These are phyloP conservation scores for Zaprionus capensis DNA, from an alignment of 1,140 invertebrate species.

Conservation along the genomic window DNA sequence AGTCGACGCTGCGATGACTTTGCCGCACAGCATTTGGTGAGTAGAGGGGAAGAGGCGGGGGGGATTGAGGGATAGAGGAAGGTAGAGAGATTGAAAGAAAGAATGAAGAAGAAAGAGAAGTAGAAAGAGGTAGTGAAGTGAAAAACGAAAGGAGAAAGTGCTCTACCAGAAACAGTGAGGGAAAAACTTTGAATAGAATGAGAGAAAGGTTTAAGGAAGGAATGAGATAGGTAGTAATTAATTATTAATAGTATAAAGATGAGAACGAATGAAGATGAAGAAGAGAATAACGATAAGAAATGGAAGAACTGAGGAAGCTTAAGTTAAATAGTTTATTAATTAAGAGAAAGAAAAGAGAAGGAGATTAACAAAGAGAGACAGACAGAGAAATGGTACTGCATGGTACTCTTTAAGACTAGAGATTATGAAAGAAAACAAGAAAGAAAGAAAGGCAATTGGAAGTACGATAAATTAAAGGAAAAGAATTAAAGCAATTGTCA, in stretches of 20 bases:
- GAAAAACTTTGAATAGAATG: too few species aligned
- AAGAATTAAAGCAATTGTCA: not conserved
- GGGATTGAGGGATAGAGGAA: not conserved
- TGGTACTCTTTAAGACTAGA: too few species aligned
- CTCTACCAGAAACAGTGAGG: too few species aligned
- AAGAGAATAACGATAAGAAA: not conserved
- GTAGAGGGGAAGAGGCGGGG: constrained; percentile 16
- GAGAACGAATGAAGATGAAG: too few species aligned
- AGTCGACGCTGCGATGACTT: constrained; percentile 73
- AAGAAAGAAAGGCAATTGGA: not conserved
- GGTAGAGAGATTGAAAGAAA: too few species aligned
- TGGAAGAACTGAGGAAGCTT: not conserved
- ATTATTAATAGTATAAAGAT: too few species aligned
- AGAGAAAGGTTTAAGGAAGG: too few species aligned
- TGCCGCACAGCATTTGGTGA: constrained; percentile 78
- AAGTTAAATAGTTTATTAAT: too few species aligned
- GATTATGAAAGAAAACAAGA: not conserved
- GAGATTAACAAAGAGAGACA: not conserved
- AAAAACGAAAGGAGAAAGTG: too few species aligned
- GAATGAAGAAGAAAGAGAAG: too few species aligned
- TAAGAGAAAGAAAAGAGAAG: not conserved
- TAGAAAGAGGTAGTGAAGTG: too few species aligned
- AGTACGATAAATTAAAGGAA: not conserved
- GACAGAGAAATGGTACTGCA: not conserved
- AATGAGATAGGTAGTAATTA: too few species aligned